Base-by-base conservation (phyloP, 1,140 invertebrate genomes). In the Cydia amplana region DNA sequence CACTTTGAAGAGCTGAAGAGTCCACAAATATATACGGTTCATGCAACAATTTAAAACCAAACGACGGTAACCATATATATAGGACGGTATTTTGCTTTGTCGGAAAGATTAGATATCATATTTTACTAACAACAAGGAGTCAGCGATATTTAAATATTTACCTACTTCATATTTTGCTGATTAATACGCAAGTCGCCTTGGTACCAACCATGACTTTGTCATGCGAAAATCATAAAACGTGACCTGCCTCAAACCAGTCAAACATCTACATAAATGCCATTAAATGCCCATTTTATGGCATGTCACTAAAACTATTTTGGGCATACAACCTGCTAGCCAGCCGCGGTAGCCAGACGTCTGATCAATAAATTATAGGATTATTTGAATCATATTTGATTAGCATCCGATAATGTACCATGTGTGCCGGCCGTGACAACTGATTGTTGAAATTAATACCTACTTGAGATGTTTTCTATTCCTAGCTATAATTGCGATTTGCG, bases 241-340 rank as follows among this genome's bases (percentile, higher is more conserved):
- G 55, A 60, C 55, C 55, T 60, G n/a, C 55, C 55, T 9, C 55
- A 60, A 60, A 9, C 55, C 7, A n/a, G n/a, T n/a, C n/a, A n/a
- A n/a, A n/a, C n/a, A n/a, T n/a, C n/a, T 60, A 2, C n/a, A 23
- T 20, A 10, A 60, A 9, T 23, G 18, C 55, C 18, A 60, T 60
- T 20, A 60, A 60, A 9, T 20, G 55, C n/a, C 9, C 9, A 20
- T 23, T 60, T 60, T 20, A 60, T 60, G n/a, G 5, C n/a, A n/a
- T 51, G 49, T 10, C 18, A 20, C 55, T 51, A 51, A 51, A 51
- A 1, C n/a, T 20, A 60, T 60, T 60, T 60, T 60, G 18, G 55
- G 4, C 4, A 20, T 20, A 6, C 4, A 51, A 18, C 3, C 18
- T 60, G 23, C 3, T 20, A 60, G 55, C 55, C 55, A 60, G 4